Conservation (phyloP, 2,113 vertebrate species). For the Dunckerocampus dactyliophorus region DNA sequence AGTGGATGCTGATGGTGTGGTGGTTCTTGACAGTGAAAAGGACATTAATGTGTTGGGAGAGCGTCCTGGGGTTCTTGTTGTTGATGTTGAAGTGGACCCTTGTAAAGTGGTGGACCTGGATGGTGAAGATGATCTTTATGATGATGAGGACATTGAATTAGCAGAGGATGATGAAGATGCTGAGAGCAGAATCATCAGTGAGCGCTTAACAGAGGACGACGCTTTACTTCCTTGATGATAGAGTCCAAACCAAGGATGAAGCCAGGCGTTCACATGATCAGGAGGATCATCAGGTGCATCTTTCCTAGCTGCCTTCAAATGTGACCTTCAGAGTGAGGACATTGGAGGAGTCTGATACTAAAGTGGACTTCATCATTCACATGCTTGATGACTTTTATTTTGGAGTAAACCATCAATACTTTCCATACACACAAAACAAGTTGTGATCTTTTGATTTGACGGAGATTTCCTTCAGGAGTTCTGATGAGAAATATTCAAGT, state of each 20-base stretch:
- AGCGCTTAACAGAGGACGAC: background rate
- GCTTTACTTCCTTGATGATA: background rate
- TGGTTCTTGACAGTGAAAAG: background rate
- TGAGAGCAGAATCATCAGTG: background rate
- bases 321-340: constrained; percentile 1
- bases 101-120: background rate
- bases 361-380: background rate
- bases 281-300: background rate
- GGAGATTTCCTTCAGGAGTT: no score
- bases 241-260: background rate
- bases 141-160: background rate
- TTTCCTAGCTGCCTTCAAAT: background rate
- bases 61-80: no score
- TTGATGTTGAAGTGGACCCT: background rate
- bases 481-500: no score
- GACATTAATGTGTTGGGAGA: background rate
- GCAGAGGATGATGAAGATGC: background rate
- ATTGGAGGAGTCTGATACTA: background rate
- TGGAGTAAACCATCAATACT: no score
- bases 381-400: background rate
- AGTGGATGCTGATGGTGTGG: background rate
- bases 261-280: background rate
- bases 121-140: background rate
- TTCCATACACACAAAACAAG: no score
- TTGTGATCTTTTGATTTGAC: no score